Conservation (phyloP, 1,140 invertebrate genomes). For the Phenacoccus solenopsis region DNA sequence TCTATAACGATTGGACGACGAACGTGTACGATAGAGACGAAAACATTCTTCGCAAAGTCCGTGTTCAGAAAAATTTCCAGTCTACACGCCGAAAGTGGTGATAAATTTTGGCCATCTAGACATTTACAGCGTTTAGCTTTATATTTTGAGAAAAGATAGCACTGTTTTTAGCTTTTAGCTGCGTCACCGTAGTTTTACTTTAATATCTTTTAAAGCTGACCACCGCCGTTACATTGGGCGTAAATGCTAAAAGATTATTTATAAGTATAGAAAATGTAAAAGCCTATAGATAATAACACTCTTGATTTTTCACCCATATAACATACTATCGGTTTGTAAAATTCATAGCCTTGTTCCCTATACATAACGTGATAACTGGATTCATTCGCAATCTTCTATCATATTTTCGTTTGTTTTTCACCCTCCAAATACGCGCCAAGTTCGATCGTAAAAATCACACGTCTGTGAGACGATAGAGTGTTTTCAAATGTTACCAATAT, state of each 20-base stretch:
- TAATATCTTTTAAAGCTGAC: slow-evolving; percentile 16
- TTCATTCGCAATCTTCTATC: no score
- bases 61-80: neutral
- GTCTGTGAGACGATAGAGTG: no score
- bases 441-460: no score
- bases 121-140: slow-evolving; percentile 14
- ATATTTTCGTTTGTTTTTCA: no score
- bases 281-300: neutral
- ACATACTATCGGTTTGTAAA: neutral
- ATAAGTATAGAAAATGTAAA: slow-evolving; percentile 6
- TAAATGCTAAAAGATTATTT: slow-evolving; percentile 15
- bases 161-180: neutral
- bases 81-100: neutral
- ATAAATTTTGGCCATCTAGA: neutral
- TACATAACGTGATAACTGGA: no score
- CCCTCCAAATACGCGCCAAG: no score
- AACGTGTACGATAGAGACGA: no score
- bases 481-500: no score
- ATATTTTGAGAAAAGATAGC: neutral
- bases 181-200: neutral
- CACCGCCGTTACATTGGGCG: slow-evolving; percentile 6
- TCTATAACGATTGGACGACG: no score
- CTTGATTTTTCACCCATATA: neutral
- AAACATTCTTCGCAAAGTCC: neutral
- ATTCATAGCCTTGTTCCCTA: no score